Evolutionary conservation across 2,797 vertebrate species (phyloP).

Genomic region (Tarsius wallacei): DNA sequence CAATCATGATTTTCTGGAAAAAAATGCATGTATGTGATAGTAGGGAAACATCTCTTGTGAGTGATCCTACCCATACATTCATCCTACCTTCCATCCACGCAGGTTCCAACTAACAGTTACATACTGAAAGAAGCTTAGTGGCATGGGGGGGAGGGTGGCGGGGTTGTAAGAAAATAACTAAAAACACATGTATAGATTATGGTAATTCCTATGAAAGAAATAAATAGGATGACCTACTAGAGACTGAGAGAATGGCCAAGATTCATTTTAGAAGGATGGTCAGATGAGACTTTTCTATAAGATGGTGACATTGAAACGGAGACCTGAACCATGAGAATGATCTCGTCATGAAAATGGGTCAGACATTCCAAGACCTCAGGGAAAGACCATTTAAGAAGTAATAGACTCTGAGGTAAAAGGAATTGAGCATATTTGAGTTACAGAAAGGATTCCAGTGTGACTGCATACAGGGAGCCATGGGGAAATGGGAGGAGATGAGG

Average conservation of each 20-base stretch:
- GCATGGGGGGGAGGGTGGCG: rapidly evolving
- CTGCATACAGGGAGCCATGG: neutral
- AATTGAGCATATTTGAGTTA: rapidly evolving
- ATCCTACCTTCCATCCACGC: neutral
- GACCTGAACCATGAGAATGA: neutral
- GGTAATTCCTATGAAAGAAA: neutral
- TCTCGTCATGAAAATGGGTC: neutral
- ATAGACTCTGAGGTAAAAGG: neutral
- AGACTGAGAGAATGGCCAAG: neutral
- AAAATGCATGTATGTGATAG: rapidly evolving
- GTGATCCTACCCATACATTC: too few relatives aligned
- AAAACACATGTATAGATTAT: neutral
- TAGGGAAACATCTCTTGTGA: neutral
- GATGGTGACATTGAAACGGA: neutral
- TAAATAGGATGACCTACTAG: neutral
- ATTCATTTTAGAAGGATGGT: neutral
- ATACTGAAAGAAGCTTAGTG: neutral
- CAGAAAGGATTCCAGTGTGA: neutral
- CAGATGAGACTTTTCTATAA: neutral
- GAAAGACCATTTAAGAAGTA: neutral
- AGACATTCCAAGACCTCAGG: neutral
- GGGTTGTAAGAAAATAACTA: neutral
- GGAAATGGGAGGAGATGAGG: rapidly evolving
- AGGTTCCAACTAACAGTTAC: neutral
- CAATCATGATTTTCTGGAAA: neutral